phyloP scores from a whole-genome alignment of 2,797 vertebrate genomes.

The Alcedo atthis region DNA sequence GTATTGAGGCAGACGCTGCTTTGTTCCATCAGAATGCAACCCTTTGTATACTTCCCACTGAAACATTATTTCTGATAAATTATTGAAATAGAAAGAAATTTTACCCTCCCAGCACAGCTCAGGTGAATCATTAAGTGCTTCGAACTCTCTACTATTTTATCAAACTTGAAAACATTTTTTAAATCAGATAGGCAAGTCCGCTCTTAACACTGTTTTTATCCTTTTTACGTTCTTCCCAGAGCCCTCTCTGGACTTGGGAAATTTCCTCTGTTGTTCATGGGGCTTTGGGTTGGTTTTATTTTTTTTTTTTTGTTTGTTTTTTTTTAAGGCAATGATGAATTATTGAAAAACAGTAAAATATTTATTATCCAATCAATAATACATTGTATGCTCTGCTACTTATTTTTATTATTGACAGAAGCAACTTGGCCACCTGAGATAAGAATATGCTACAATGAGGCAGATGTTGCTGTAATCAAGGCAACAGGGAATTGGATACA shows the following conservation, averaged over 20 bases:
- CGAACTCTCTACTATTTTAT: constrained; percentile 27
- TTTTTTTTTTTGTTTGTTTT: neutral
- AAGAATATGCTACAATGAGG: neutral
- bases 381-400: constrained; percentile 1
- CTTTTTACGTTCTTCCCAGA: neutral
- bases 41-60: neutral
- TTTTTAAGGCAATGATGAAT: constrained; percentile 52
- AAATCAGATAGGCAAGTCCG: neutral
- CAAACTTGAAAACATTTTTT: constrained; percentile 23
- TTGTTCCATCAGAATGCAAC: neutral
- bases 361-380: constrained; percentile 59
- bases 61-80: constrained; percentile 57
- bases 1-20: neutral
- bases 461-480: neutral
- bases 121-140: constrained; percentile 48
- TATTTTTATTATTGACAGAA: constrained; percentile 54
- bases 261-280: neutral
- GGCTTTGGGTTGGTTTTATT: neutral
- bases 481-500: neutral
- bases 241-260: neutral
- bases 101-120: neutral
- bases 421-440: neutral
- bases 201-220: constrained; percentile 34
- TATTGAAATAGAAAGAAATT: constrained; percentile 55
- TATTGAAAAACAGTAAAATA: constrained; percentile 68